Conservation (phyloP, 1,140 invertebrate species). For the Heliconius nattereri region DNA sequence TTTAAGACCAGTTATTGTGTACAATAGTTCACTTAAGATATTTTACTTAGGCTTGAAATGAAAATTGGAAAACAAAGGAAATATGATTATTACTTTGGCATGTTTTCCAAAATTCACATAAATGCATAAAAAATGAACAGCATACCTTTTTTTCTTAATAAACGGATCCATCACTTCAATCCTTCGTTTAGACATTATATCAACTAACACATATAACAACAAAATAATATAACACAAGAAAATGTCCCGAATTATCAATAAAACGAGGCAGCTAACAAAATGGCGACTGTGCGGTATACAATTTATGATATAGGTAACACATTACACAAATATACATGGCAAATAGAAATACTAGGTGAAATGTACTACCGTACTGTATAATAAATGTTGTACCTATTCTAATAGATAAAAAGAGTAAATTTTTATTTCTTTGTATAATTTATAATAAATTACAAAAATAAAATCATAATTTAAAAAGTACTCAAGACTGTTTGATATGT, state of each 20-base stretch:
- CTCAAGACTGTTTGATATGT: too few relatives aligned
- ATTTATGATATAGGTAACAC: constrained; percentile 11
- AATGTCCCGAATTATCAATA: constrained; percentile 50
- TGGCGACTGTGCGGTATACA: constrained; percentile 52
- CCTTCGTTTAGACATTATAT: constrained; percentile 88
- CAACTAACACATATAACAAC: constrained; percentile 55
- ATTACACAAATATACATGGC: not conserved
- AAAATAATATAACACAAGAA: constrained; percentile 46
- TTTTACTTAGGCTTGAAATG: not conserved
- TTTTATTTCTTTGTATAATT: too few relatives aligned
- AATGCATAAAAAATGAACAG: constrained; percentile 30
- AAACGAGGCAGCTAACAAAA: constrained; percentile 63
- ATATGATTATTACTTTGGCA: constrained; percentile 28
- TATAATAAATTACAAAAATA: too few relatives aligned
- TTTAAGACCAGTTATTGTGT: not conserved
- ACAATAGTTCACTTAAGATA: not conserved
- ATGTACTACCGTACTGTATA: too few relatives aligned
- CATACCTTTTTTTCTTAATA: constrained; percentile 88
- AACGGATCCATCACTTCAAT: constrained; percentile 92
- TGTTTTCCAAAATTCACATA: constrained; percentile 6
- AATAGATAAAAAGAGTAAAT: too few relatives aligned
- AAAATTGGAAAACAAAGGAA: constrained; percentile 40
- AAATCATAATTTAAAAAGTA: too few relatives aligned
- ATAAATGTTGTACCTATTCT: too few relatives aligned
- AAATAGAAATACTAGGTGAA: not conserved